A percentile compares a stretch with the other conserved stretches of the same genome.
phyloP scores from a whole-genome alignment of 2,113 vertebrate species.

The Mormoops blainvillei region DNA sequence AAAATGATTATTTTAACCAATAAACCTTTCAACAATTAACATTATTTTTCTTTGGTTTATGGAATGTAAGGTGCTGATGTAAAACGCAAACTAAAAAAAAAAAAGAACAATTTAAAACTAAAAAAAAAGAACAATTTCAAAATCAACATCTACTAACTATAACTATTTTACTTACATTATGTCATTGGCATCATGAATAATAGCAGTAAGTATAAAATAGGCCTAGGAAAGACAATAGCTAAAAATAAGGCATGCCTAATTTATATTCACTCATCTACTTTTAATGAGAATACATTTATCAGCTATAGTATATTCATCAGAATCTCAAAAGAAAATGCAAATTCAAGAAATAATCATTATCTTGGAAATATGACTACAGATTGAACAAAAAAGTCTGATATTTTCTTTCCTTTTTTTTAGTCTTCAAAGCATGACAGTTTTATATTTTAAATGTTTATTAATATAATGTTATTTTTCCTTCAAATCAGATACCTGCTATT shows the following conservation, averaged over 20 bases:
- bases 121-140: background rate
- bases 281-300: conserved; percentile 34
- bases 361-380: background rate
- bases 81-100: conserved; percentile 32
- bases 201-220: background rate
- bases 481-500: background rate
- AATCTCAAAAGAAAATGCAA: conserved; percentile 48
- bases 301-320: conserved; percentile 24
- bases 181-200: background rate
- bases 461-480: background rate
- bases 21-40: background rate
- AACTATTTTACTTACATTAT: background rate
- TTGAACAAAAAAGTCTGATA: background rate
- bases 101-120: background rate
- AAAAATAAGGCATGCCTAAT: conserved; percentile 33
- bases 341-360: background rate
- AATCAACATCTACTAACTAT: background rate
- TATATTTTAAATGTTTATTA: background rate
- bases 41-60: background rate
- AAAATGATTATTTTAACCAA: background rate
- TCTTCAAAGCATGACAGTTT: background rate
- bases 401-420: background rate
- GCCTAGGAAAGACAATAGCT: conserved; percentile 5
- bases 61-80: background rate
- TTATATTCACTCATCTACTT: conserved; percentile 20